Percentiles rank a stretch among this genome's conserved stretches.
These are phyloP conservation scores for Enteromius radiatus DNA, from an alignment of 2,797 vertebrate species.

Conservation along the genomic window DNA sequence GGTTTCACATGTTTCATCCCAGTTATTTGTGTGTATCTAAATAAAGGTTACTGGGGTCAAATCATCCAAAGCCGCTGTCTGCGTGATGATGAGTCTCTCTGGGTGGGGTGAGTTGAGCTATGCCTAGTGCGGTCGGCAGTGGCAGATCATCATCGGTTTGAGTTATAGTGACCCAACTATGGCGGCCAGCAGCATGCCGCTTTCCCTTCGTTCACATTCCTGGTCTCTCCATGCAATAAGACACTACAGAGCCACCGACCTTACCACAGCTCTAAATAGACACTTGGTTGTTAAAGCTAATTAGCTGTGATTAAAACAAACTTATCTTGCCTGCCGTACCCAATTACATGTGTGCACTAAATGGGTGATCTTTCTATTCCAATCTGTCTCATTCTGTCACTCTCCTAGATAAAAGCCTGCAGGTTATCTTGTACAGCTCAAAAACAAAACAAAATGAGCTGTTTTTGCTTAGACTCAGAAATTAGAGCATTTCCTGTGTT, in stretches of 20 bases:
- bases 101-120: constrained; percentile 48
- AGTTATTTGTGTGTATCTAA: constrained; percentile 35
- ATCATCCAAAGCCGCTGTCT: constrained; percentile 24
- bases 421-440: constrained; percentile 41
- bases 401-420: constrained; percentile 26
- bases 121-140: constrained; percentile 44
- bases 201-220: constrained; percentile 50
- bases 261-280: constrained; percentile 52
- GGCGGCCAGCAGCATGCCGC: constrained; percentile 54
- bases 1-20: neutral
- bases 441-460: constrained; percentile 37
- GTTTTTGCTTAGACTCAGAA: constrained; percentile 45
- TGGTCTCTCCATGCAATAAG: constrained; percentile 67
- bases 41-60: constrained; percentile 38
- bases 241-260: constrained; percentile 65
- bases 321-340: constrained; percentile 45
- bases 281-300: constrained; percentile 55
- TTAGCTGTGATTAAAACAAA: constrained; percentile 60
- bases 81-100: constrained; percentile 32
- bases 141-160: constrained; percentile 48
- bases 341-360: constrained; percentile 40
- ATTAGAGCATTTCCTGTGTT: constrained; percentile 51
- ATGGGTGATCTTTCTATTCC: constrained; percentile 35
- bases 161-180: constrained; percentile 53
- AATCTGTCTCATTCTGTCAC: constrained; percentile 16